These are phyloP conservation scores for Agelaius phoeniceus DNA, from an alignment of 2,113 vertebrate species.

Conservation along the genomic window DNA sequence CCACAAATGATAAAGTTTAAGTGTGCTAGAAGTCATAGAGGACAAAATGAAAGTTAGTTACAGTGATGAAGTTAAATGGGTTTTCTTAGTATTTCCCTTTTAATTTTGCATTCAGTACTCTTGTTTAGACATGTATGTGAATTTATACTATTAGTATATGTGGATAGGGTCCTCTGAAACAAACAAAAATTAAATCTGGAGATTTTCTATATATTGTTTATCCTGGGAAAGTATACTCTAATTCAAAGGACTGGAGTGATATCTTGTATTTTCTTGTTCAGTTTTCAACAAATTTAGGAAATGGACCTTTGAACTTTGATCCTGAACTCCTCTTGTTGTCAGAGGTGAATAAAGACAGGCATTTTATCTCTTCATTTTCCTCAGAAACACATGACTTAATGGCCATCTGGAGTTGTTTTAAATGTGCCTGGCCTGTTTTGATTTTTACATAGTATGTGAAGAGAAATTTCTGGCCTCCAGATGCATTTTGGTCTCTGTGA, in stretches of 20 bases:
- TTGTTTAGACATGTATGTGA: not conserved
- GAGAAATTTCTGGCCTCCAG: not conserved
- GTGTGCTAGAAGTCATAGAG: conserved; percentile 77
- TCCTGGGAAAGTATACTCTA: not conserved
- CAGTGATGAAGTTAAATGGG: not conserved
- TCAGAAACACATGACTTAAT: not conserved
- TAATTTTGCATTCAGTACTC: not conserved
- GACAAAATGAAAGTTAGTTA: conserved; percentile 72
- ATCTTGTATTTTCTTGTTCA: not conserved
- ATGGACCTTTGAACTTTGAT: not conserved
- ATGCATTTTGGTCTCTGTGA: not conserved
- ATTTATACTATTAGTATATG: not conserved
- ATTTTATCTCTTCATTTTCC: not conserved
- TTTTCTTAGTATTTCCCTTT: not conserved
- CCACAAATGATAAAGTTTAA: conserved; percentile 83
- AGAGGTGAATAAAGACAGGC: not conserved
- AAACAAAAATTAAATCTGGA: not conserved
- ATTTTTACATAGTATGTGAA: not conserved
- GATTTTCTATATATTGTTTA: not conserved
- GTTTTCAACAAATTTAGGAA: not conserved
- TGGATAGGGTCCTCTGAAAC: not conserved
- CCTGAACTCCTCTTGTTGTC: not conserved
- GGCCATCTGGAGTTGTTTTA: not conserved
- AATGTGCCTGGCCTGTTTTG: not conserved
- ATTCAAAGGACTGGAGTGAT: not conserved